Evolutionary conservation across 2,797 vertebrate genomes (phyloP), one percentile per base, ranked within the genome.

Genomic region (Chrysocyon brachyurus): DNA sequence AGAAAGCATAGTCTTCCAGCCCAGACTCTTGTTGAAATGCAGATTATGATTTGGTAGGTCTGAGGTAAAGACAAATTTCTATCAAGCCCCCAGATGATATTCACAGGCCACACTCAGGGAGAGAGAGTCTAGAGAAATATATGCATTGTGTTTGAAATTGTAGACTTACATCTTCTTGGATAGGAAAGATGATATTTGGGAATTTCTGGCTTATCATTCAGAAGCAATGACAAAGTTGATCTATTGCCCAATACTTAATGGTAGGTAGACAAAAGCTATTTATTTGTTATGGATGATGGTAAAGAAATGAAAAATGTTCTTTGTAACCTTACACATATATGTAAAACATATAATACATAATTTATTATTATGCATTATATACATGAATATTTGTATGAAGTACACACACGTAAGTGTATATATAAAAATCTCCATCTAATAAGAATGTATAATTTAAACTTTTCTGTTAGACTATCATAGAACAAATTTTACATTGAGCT

Each of bases 21-120:
- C 5, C 31, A 70, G 70, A 88, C 54, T 93, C 5, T 88, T 90
- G 49, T 82, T 86, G 82, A 93, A 66, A 90, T 66, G 33, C 26
- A 82, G n/a, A 77, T 36, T 83, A 1, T 81, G 40, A 84, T 87
- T 87, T 9, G 28, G 12, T 31, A 90, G 19, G 9, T 88, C 49
- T 57, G 21, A 17, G 5, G 24, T 36, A 61, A 28, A 59, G 15
- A 86, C 2, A 86, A 33, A 57, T 59, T 87, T 84, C 52, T 68
- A 52, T 26, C 2, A 31, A 92, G 28, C 12, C 1, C 14, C 26
- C 12, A 94, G 73, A 28, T 73, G 8, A 68, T 31, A 46, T 73
- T 11, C 78, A 59, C 77, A 78, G 40, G 17, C 15, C 4, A n/a
- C 1, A 31, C 14, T 14, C 73, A 24, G 86, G 21, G 2, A 86